Evolutionary conservation across 2,113 vertebrate species (phyloP).

Genomic region (Nestor notabilis): DNA sequence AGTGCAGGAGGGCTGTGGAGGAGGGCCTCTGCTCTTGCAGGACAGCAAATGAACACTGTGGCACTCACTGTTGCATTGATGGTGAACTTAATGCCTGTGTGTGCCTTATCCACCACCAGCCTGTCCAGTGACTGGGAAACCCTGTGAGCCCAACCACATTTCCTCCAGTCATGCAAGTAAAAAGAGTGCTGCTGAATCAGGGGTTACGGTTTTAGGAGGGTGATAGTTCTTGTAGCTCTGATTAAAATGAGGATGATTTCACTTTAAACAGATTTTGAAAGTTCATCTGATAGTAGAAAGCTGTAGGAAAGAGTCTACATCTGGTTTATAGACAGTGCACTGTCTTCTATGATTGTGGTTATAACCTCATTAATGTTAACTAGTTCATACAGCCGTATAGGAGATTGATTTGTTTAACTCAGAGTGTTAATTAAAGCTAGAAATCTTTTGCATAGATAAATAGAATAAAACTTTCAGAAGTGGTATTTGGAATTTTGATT

Average conservation of each 20-base stretch:
- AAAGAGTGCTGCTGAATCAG: not conserved
- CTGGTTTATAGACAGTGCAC: not conserved
- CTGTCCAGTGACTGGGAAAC: too few relatives aligned
- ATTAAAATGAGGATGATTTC: not conserved
- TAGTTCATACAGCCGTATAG: not conserved
- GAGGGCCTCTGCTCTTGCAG: not conserved
- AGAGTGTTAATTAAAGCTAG: not conserved
- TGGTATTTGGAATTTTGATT: not conserved
- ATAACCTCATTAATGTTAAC: not conserved
- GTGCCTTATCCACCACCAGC: not conserved
- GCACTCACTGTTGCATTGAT: not conserved
- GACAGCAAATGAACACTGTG: not conserved
- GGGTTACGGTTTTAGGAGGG: not conserved
- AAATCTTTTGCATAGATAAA: not conserved
- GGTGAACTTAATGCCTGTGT: not conserved
- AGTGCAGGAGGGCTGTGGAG: rapidly evolving
- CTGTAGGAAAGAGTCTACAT: not conserved
- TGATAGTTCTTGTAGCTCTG: not conserved
- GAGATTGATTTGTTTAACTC: not conserved
- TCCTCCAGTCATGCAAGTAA: not conserved
- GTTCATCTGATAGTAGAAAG: not conserved
- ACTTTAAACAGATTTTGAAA: not conserved
- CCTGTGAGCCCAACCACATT: not conserved
- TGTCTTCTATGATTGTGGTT: not conserved
- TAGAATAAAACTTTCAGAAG: not conserved